phyloP scores from a whole-genome alignment of 2,888 invertebrate species.

The Syritta pipiens region DNA sequence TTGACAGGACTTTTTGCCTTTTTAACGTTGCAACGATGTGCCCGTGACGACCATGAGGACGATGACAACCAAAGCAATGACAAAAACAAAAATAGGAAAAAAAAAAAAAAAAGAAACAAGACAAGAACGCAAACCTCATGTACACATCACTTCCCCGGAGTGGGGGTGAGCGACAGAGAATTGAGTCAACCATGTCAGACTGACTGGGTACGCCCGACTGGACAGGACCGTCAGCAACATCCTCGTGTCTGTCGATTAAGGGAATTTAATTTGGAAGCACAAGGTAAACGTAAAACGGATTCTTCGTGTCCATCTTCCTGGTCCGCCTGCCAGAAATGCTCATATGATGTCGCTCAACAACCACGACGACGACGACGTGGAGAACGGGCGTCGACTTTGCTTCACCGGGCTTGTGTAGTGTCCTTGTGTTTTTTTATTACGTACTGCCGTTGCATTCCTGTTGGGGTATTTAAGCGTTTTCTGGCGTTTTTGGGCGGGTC shows the following conservation, averaged over 20 bases:
- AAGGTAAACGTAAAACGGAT: conserved; percentile 29
- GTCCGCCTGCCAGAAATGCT: background rate
- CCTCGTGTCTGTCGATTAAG: conserved; percentile 35
- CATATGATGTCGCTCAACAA: no score
- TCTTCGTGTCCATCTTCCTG: background rate
- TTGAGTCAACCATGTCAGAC: conserved; percentile 37
- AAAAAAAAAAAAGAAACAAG: conserved; percentile 27
- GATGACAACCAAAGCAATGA: conserved; percentile 36
- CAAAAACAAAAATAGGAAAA: conserved; percentile 12
- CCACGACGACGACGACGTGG: conserved; percentile 22
- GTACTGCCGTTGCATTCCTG: conserved; percentile 29
- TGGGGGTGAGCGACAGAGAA: background rate
- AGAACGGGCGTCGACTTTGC: no score
- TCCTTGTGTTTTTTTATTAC: conserved; percentile 13
- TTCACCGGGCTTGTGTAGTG: no score
- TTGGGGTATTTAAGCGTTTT: conserved; percentile 11
- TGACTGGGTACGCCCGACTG: conserved; percentile 22
- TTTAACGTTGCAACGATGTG: conserved; percentile 25
- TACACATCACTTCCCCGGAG: conserved; percentile 19
- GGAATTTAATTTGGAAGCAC: conserved; percentile 43
- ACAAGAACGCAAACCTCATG: background rate
- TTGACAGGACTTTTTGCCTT: conserved; percentile 23
- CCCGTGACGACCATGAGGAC: conserved; percentile 1
- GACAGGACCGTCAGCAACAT: conserved; percentile 5
- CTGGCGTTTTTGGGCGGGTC: no score